Evolutionary conservation across 1,140 invertebrate species (phyloP).

Genomic region (Neuroterus valhalla): DNA sequence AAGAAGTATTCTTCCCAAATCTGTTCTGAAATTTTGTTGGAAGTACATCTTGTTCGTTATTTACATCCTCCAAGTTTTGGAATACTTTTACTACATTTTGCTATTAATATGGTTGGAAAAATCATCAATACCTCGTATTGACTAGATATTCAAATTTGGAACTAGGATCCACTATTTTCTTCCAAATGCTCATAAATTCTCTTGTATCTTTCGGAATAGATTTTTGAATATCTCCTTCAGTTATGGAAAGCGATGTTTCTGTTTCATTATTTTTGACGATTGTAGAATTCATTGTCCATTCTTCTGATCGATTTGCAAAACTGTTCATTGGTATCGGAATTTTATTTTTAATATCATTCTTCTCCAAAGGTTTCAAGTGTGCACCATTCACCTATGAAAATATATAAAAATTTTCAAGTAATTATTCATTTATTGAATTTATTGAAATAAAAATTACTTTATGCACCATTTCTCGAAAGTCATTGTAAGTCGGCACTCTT

Average conservation of each 20-base stretch:
- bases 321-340: slow-evolving; percentile 32
- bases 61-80: slow-evolving; percentile 42
- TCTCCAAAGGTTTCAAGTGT: slow-evolving; percentile 64
- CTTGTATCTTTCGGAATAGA: slow-evolving; percentile 29
- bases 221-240: slow-evolving; percentile 22
- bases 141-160: slow-evolving; percentile 44
- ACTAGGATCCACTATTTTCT: slow-evolving; percentile 28
- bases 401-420: slow-evolving; percentile 26
- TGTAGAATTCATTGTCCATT: slow-evolving; percentile 31
- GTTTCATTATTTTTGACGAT: slow-evolving; percentile 4
- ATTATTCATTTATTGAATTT: not conserved
- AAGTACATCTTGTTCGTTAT: slow-evolving; percentile 33
- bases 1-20: slow-evolving; percentile 50
- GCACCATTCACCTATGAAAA: slow-evolving; percentile 67
- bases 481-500: slow-evolving; percentile 76
- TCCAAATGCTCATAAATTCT: slow-evolving; percentile 45
- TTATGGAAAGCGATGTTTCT: slow-evolving; percentile 15
- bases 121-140: slow-evolving; percentile 39
- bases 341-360: slow-evolving; percentile 50
- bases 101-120: not conserved
- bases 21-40: slow-evolving; percentile 43
- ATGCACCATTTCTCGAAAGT: slow-evolving; percentile 75
- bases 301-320: slow-evolving; percentile 24
- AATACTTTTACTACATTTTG: slow-evolving; percentile 38
- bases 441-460: slow-evolving; percentile 18